Evolutionary conservation across 2,888 invertebrate genomes (phyloP).

Genomic region (Chironomus tentans): DNA sequence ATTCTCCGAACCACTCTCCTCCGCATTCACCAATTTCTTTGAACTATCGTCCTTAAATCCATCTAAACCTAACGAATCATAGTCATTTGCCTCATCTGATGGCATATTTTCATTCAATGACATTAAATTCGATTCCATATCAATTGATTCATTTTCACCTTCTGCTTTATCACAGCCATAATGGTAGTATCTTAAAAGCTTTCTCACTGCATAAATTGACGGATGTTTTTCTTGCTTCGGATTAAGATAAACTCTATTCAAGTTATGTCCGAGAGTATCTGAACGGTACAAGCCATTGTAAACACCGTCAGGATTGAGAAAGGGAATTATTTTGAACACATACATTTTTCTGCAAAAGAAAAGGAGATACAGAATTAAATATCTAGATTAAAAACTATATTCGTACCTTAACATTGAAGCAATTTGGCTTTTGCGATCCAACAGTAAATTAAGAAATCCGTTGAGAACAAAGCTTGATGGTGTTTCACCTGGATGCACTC

Average conservation of each 20-base stretch:
- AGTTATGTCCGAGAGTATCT: conserved; percentile 77
- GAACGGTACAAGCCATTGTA: conserved; percentile 68
- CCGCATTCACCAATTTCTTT: background rate
- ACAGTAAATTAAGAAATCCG: conserved; percentile 71
- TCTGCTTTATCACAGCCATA: conserved; percentile 49
- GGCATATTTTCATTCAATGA: background rate
- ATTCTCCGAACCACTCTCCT: too few species aligned
- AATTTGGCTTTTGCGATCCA: conserved; percentile 64
- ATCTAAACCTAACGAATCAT: background rate
- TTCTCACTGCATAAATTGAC: conserved; percentile 74
- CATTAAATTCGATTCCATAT: background rate
- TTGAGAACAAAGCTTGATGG: conserved; percentile 86
- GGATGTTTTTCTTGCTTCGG: conserved; percentile 68
- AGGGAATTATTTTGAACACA: conserved; percentile 84
- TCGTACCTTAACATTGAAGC: conserved; percentile 55
- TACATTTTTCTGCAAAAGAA: conserved; percentile 46
- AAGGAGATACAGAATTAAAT: too few species aligned
- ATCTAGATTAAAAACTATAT: background rate
- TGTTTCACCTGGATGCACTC: conserved; percentile 89
- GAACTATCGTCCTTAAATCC: background rate
- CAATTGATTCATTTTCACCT: conserved; percentile 16
- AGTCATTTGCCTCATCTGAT: background rate
- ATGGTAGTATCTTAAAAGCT: conserved; percentile 57
- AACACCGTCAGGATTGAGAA: conserved; percentile 88
- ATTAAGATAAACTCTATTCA: conserved; percentile 77